These are phyloP conservation scores for Holothuria scabra DNA, from an alignment of 53 echinoderm and acorn worm genomes.

Conservation along the genomic window DNA sequence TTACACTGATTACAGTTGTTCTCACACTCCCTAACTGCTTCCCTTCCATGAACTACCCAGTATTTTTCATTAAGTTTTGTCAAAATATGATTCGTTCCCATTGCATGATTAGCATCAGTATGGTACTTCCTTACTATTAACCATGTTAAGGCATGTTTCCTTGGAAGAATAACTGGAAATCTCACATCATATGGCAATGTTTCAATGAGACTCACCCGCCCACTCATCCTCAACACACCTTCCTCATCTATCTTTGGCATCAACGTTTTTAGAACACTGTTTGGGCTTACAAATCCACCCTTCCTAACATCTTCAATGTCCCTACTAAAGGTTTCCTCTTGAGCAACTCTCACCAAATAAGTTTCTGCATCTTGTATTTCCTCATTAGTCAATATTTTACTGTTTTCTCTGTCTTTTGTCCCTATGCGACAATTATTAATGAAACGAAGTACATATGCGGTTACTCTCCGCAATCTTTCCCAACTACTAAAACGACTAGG, in stretches of 20 bases:
- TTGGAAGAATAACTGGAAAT: slow-evolving; percentile 17
- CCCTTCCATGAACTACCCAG: slow-evolving; percentile 23
- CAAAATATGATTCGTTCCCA: slow-evolving; percentile 29
- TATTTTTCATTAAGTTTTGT: slow-evolving; percentile 17
- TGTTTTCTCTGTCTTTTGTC: not conserved
- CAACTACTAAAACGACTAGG: slow-evolving; percentile 31
- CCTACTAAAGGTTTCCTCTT: slow-evolving; percentile 8
- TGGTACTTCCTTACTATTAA: slow-evolving; percentile 40
- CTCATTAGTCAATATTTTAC: not conserved
- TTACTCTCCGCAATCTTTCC: slow-evolving; percentile 23
- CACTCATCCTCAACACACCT: slow-evolving; percentile 40
- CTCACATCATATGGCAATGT: slow-evolving; percentile 46
- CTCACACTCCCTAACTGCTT: slow-evolving; percentile 36
- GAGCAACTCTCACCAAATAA: slow-evolving; percentile 7
- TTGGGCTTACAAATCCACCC: slow-evolving; percentile 5
- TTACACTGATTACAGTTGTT: slow-evolving; percentile 37
- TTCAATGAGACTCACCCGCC: slow-evolving; percentile 41
- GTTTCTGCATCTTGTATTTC: slow-evolving; percentile 19
- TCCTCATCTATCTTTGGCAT: slow-evolving; percentile 34
- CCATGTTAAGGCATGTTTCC: slow-evolving; percentile 28
- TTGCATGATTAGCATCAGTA: slow-evolving; percentile 28
- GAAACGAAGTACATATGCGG: slow-evolving; percentile 14
- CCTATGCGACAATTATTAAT: slow-evolving; percentile 18
- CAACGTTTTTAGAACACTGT: slow-evolving; percentile 7
- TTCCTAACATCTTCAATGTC: slow-evolving; percentile 24